Evolutionary conservation across 2,113 vertebrate genomes (phyloP).

Genomic region (Hiodon alosoides): DNA sequence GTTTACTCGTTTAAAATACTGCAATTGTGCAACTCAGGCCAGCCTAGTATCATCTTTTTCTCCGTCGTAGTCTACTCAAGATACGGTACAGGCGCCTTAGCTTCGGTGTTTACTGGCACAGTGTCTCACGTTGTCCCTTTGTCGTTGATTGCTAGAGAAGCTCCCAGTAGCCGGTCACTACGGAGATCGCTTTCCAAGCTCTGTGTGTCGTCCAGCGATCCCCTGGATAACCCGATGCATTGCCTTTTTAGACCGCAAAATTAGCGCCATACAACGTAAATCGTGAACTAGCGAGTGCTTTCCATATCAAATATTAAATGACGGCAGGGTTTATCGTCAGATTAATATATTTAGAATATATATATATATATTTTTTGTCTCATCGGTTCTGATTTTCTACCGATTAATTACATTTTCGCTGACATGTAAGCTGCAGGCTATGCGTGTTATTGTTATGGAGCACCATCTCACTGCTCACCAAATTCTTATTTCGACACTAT

Average conservation of each 20-base stretch:
- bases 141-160: conserved; percentile 1
- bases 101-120: not conserved
- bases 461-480: not conserved
- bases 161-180: not conserved
- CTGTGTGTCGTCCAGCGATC: conserved; percentile 48
- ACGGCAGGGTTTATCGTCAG: conserved; percentile 4
- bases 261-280: conserved; percentile 5
- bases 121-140: conserved; percentile 2
- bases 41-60: conserved; percentile 8
- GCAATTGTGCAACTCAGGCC: conserved; percentile 13
- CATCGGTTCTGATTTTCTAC: not conserved
- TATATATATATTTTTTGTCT: not conserved
- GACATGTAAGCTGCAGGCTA: conserved; percentile 12
- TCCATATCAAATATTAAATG: not conserved
- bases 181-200: conserved; percentile 29
- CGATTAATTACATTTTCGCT: conserved; percentile 15
- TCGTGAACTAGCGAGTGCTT: conserved; percentile 1
- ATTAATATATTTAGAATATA: not conserved
- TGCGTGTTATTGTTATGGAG: conserved; percentile 9
- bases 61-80: not conserved
- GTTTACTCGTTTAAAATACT: conserved; percentile 14
- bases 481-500: conserved; percentile 5
- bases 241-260: conserved; percentile 3
- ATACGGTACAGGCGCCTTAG: not conserved
- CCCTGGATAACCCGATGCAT: conserved; percentile 38